Evolutionary conservation across 2,113 vertebrate genomes (phyloP).

Genomic region (Macquaria australasica): DNA sequence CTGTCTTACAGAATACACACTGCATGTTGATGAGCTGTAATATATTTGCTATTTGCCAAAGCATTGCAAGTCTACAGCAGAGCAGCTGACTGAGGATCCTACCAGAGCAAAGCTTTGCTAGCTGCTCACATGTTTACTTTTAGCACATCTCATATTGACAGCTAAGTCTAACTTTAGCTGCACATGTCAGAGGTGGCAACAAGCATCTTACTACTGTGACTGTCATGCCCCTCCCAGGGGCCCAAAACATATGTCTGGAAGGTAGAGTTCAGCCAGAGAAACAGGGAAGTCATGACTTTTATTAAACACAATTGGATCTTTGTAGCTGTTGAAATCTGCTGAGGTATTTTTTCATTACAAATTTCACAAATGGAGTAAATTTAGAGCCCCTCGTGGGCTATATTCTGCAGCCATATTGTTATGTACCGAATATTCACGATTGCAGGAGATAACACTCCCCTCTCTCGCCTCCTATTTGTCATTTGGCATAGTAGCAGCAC

Average conservation of each 20-base stretch:
- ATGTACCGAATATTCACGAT: constrained; percentile 39
- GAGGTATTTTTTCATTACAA: constrained; percentile 22
- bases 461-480: constrained; percentile 65
- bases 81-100: constrained; percentile 40
- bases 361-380: constrained; percentile 19
- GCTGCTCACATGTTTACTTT: constrained; percentile 67
- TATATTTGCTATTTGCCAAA: constrained; percentile 35
- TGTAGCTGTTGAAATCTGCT: constrained; percentile 6
- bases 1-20: constrained; percentile 22
- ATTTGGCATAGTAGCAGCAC: constrained; percentile 70
- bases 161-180: constrained; percentile 73
- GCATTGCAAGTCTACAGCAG: constrained; percentile 15
- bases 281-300: constrained; percentile 29
- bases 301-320: constrained; percentile 9
- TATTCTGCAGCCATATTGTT: constrained; percentile 32
- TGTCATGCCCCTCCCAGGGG: constrained; percentile 49
- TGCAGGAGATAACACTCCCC: constrained; percentile 44
- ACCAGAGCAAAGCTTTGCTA: constrained; percentile 45
- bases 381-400: constrained; percentile 7
- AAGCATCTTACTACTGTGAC: constrained; percentile 70
- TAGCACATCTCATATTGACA: constrained; percentile 54
- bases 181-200: constrained; percentile 59
- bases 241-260: constrained; percentile 57
- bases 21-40: constrained; percentile 26
- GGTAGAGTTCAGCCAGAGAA: constrained; percentile 29